Evolutionary conservation across 2,888 invertebrate genomes (phyloP), one percentile per base, ranked within the genome.

Genomic region (Trypoxylon attenuatum): DNA sequence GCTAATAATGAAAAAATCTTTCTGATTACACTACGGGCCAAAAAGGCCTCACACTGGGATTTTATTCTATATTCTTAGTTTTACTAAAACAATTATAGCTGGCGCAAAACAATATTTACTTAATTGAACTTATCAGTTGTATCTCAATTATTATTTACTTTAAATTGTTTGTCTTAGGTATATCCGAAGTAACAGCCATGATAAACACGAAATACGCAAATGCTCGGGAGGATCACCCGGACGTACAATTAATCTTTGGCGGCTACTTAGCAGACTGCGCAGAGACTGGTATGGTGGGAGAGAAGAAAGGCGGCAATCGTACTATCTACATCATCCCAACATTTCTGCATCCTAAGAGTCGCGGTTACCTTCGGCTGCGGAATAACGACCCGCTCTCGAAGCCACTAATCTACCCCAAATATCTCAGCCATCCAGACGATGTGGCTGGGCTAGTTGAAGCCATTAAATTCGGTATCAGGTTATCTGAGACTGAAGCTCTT

Each of bases 251-350:
- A 71, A 96, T 96, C 88, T 96, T 96, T 87, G 94, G 95, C 5
- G 96, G 94, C 1, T 96, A 93, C 87, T 88, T 96, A 62, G 95
- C 95, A 0, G 94, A 95, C 83, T 96, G 95, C 83, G 94, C 95
- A 1, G 91, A 91, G 82, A 95, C 95, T 0, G 95, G 95, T 16
- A 94, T 94, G 90, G 94, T 95, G 2, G 95, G 95, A 0, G 95
- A 95, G 84, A 88, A 90, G 38, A 88, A 92, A 0, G 93, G 92
- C 56, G 90, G 90, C 49, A 92, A 92, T 8, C 88, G 95, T 5
- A 89, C 89, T 45, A 91, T 95, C 55, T 91, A 91, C 78, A 92
- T 96, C 49, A 93, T 95, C 60, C 95, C 96, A 0, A 93, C 95
- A 0, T 91, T 95, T 0, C 86, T 98, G 78, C 93, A 96, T 80